Conservation (phyloP, 2,888 invertebrate species). For the Alsophila aescularia region DNA sequence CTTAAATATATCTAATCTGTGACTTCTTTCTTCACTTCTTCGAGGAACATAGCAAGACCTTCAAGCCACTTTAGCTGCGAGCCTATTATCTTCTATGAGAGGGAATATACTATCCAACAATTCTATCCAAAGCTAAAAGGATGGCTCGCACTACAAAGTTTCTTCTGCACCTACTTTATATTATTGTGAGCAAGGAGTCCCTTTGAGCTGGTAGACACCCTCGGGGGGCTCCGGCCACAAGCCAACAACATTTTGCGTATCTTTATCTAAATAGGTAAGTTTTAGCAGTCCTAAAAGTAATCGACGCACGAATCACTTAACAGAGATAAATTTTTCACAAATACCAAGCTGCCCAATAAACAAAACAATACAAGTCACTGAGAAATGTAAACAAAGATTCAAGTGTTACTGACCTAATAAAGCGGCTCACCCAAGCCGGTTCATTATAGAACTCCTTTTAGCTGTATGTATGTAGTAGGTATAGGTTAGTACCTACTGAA, state of each 20-base stretch:
- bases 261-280: background rate
- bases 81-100: too few relatives aligned
- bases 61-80: too few relatives aligned
- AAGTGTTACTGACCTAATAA: conserved; percentile 83
- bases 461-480: conserved; percentile 62
- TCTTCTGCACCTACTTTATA: too few relatives aligned
- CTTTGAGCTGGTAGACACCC: too few relatives aligned
- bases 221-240: too few relatives aligned
- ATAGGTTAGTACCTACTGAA: conserved; percentile 13
- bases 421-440: conserved; percentile 76
- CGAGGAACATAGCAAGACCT: too few relatives aligned
- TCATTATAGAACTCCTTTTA: conserved; percentile 82
- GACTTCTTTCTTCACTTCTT: too few relatives aligned
- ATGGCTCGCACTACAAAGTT: too few relatives aligned
- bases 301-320: background rate
- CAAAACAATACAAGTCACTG: conserved; percentile 35
- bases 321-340: background rate
- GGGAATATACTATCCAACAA: too few relatives aligned
- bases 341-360: conserved; percentile 23
- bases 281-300: background rate
- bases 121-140: too few relatives aligned
- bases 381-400: conserved; percentile 69
- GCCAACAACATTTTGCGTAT: background rate
- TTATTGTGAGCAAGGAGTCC: too few relatives aligned
- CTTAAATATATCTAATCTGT: too few relatives aligned